Percentiles rank a stretch among this genome's conserved stretches.
These are phyloP conservation scores for Amphimedon queenslandica DNA, from an alignment of 37 sponge, comb jelly and placozoan species.

Conservation along the genomic window DNA sequence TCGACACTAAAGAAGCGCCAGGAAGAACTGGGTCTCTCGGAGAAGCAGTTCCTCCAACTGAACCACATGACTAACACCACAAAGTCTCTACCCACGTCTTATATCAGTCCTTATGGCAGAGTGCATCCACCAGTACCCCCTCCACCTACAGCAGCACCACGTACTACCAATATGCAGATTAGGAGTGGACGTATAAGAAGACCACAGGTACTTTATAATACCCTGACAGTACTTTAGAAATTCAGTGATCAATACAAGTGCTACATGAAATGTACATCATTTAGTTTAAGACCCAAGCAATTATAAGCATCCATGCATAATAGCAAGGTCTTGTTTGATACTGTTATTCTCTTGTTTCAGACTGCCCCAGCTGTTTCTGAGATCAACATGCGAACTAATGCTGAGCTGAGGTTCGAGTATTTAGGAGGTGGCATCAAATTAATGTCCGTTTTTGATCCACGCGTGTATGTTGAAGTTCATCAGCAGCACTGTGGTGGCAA, in stretches of 20 bases:
- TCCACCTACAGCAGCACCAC: background rate
- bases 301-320: background rate
- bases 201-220: too few species aligned
- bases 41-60: slow-evolving; percentile 3
- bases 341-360: too few species aligned
- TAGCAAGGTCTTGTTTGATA: background rate
- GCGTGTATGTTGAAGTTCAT: slow-evolving; percentile 39
- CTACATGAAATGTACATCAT: slow-evolving; percentile 5
- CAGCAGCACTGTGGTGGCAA: slow-evolving; percentile 98
- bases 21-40: slow-evolving; percentile 19
- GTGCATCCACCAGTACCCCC: background rate
- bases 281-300: background rate
- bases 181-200: background rate
- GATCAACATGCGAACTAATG: too few species aligned
- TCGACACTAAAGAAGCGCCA: background rate
- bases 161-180: background rate
- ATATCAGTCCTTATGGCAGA: background rate
- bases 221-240: too few species aligned
- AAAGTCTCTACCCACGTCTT: background rate
- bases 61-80: background rate
- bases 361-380: too few species aligned
- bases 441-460: background rate
- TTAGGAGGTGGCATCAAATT: background rate
- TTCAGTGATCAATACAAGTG: too few species aligned
- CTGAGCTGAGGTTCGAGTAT: background rate